Evolutionary conservation across 2,113 vertebrate genomes (phyloP), one percentile per base, ranked within the genome.

Genomic region (Benitochromis conjunctus): DNA sequence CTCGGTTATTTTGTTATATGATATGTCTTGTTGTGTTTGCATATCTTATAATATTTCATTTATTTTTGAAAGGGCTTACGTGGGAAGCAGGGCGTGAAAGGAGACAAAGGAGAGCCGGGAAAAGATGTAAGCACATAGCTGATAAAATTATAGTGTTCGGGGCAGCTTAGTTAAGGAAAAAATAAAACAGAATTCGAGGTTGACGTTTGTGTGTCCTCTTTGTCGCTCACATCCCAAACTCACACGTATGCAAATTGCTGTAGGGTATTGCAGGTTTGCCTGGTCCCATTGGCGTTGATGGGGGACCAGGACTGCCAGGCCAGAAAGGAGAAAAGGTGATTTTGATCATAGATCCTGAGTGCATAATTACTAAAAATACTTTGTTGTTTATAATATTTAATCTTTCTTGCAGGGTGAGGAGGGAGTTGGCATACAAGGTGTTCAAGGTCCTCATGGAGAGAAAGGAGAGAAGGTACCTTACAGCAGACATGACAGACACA

Each of bases 221-320:
- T 7, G 77, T 51, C 34, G 55, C 36, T 60, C 48, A 46, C 41
- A 12, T 66, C 26, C 43, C 64, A 85, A 81, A 84, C 36, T 43
- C 53, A n/a, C 43, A 26, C 38, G 12, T 46, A 2, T 87, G 31
- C 31, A 53, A 88, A 92, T 12, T 54, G 3, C 48, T 88, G 46
- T 10, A 98, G 97, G 97, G 97, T 34, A 90, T 92, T 43, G 92
- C 96, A 29, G 97, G 97, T 43, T 93, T 97, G 79, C 96, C 97
- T 58, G 97, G 97, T 66, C 96, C 96, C 10, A 95, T 96, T 51
- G 97, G 97, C 3, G 86, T 97, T 14, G 96, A 97, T 88, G 97
- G 97, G 31, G 34, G 91, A 13, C 94, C 96, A 85, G 97, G 97
- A 66, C 21, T 93, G 57, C 84, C 94, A 21, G 97, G 97, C 81